Percentiles rank a stretch among this genome's conserved stretches.
Evolutionary conservation across 2,113 vertebrate genomes (phyloP).

Genomic region (Malurus melanocephalus): DNA sequence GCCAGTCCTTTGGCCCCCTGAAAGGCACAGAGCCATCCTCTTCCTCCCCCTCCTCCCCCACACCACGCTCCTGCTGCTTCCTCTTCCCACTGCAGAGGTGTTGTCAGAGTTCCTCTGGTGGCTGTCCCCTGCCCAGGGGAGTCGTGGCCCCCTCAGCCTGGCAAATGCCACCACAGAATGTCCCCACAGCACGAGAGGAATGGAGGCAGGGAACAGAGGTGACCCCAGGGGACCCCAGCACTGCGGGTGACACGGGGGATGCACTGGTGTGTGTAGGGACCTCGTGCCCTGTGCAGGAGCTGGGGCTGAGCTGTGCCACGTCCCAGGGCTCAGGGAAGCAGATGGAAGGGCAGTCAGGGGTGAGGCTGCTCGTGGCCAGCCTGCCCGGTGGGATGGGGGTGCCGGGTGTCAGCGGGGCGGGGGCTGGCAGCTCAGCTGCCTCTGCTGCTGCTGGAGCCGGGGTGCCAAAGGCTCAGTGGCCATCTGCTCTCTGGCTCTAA

Average conservation of each 20-base stretch:
- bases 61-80: not conserved
- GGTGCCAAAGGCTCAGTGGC: not conserved
- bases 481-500: slow-evolving; percentile 34
- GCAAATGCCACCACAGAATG: not conserved
- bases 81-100: not conserved
- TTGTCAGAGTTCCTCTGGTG: not conserved
- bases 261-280: not conserved
- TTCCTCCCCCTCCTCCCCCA: not conserved
- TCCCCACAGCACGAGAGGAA: rapidly evolving
- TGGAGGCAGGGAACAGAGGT: rapidly evolving
- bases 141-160: not conserved
- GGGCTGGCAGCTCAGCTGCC: not conserved
- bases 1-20: not conserved
- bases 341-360: not conserved
- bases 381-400: not conserved
- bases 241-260: not conserved
- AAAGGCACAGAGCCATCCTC: not conserved
- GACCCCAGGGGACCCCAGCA: not conserved
- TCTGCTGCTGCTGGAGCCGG: not conserved
- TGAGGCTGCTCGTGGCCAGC: not conserved
- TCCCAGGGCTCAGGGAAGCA: not conserved
- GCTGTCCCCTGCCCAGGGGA: not conserved
- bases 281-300: not conserved
- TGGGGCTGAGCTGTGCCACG: not conserved
- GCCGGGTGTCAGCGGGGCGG: not conserved